Base-by-base conservation (phyloP, 2,797 vertebrate species). In the Liparis tanakae region DNA sequence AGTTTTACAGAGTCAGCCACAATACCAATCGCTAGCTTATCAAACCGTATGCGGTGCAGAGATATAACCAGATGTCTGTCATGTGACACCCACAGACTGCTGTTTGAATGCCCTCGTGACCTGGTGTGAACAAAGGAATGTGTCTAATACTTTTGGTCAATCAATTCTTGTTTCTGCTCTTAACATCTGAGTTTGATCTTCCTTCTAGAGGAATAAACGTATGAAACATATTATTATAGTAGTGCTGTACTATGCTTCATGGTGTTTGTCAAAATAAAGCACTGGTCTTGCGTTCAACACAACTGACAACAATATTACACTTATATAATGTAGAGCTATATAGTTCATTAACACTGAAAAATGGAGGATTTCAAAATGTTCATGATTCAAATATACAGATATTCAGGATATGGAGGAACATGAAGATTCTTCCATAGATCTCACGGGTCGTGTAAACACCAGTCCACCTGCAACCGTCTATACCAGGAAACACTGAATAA, bases 1-100 rank as follows among this genome's bases (percentile, higher is more conserved):
- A 46, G 18, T 22, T 64, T 48, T 12, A 8, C 14, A 14, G 22
- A 22, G 60, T 30, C 73, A 33, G 34, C 22, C 41, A 33, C 5
- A n/a, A 33, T 53, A 33, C 5, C 6, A 55, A 20, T 20, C n/a
- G 1, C 14, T 17, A 4, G 30, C 30, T 50, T 7, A 44, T 55
- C 44, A 55, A 51, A 65, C 15, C 58, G 25, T 4, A 48, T 14
- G 7, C 46, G 37, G 18, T 55, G 64, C 59, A 36, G 30, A 10
- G 20, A 63, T 57, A 72, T 10, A 54, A 51, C 30, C 53, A 54
- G 34, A 54, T 20, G 51, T 66, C 57, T 67, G 9, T 18, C 6
- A 44, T 30, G 57, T 8, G 41, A 36, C 61, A 1, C 7, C 8
- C 25, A 30, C 25, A 30, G 30, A 34, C 4, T 13, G n/a, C 37